phyloP scores from a whole-genome alignment of 2,113 vertebrate species.

The Callionymus lyra region DNA sequence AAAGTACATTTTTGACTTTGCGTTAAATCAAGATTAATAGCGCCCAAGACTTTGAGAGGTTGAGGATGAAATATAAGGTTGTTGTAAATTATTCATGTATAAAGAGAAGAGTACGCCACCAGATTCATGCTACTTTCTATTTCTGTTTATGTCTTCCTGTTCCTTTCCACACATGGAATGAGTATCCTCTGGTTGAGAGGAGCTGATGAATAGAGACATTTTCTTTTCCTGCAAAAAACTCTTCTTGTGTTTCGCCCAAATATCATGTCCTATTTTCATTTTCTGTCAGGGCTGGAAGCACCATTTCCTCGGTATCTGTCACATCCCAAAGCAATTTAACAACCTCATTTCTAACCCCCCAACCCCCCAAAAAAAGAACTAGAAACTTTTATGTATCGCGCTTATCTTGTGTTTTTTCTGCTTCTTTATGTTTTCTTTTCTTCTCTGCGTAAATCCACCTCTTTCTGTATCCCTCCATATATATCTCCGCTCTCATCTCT shows the following conservation, averaged over 20 bases:
- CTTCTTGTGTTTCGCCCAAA: conserved; percentile 14
- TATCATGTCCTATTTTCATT: conserved; percentile 7
- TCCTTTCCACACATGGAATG: conserved; percentile 19
- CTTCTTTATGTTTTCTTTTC: no score
- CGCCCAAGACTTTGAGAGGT: no score
- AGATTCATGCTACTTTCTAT: no score
- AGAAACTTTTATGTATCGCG: conserved; percentile 7
- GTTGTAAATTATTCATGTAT: no score
- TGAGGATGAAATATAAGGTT: no score
- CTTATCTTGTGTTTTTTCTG: conserved; percentile 4
- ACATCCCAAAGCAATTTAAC: conserved; percentile 5
- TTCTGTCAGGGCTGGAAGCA: conserved; percentile 14
- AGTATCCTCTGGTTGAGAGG: conserved; percentile 18
- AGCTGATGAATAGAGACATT: conserved; percentile 24
- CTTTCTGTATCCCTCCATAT: conserved; percentile 9
- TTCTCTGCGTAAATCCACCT: conserved; percentile 10
- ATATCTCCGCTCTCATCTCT: conserved; percentile 28
- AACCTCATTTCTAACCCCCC: neutral
- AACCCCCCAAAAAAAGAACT: no score
- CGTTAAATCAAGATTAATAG: no score
- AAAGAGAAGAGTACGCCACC: no score
- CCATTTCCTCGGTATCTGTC: neutral
- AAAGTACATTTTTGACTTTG: no score
- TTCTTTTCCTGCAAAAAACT: conserved; percentile 22
- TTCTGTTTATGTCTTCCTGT: neutral